phyloP scores from a whole-genome alignment of 2,797 vertebrate species.

The Coccyzus lansbergi region DNA sequence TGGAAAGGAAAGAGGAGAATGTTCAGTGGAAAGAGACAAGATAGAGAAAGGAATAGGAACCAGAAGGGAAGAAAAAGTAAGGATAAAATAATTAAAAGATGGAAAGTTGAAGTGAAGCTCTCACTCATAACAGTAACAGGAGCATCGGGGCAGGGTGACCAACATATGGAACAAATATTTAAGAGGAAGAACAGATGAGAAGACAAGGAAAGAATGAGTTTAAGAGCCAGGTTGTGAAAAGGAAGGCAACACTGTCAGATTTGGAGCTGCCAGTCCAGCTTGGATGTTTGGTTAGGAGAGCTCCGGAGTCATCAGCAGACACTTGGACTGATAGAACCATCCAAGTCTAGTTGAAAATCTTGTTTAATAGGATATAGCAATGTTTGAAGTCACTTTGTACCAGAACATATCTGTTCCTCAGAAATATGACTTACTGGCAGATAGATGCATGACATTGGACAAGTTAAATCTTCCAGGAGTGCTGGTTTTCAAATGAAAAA shows the following conservation, averaged over 20 bases:
- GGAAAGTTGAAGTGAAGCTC: neutral
- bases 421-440: neutral
- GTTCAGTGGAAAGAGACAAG: neutral
- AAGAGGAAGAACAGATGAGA: neutral
- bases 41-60: neutral
- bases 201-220: neutral
- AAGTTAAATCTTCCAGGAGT: neutral
- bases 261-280: neutral
- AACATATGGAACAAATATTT: neutral
- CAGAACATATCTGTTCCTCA: neutral
- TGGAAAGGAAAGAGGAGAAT: neutral
- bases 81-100: neutral
- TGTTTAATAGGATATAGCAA: neutral
- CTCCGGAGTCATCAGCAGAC: neutral
- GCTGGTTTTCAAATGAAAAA: neutral
- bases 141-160: too few relatives aligned
- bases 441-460: neutral
- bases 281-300: neutral
- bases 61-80: neutral
- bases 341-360: neutral
- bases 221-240: neutral
- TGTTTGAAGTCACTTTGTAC: neutral
- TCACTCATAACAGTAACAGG: neutral
- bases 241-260: neutral
- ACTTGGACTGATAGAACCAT: neutral